Evolutionary conservation across 2,888 invertebrate species (phyloP), one percentile per base, ranked within the genome.

Genomic region (Heliconius sara): DNA sequence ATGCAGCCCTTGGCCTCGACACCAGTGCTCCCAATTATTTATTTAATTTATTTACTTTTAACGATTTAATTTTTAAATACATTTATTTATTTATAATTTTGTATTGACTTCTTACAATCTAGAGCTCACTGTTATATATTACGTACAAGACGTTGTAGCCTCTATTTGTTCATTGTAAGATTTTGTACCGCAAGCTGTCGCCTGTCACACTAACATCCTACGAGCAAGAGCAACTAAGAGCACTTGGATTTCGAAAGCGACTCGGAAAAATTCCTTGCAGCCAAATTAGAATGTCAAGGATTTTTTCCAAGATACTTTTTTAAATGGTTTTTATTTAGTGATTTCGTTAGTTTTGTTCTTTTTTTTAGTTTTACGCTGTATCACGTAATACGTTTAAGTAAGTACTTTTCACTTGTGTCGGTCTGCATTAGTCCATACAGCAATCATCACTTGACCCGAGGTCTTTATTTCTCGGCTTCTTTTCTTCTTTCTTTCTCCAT

Each of bases 131-230:
- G 2, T 43, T 27, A 39, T 39, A 39, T 39, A 39, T 34, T 34
- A 39, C 10, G 10, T 39, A 39, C 10, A 39, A 39, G 70, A 10
- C 43, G 25, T 1, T 47, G 47, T 68, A 13, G 1, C 43, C 0
- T 43, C 43, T 7, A 65, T 27, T 65, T 27, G 47, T 70, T 47
- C 43, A 25, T 43, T 47, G 70, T 70, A 25, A 25, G 3, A 70
- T 70, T 70, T 27, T 47, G 70, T 47, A 70, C 70, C 43, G 27
- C 43, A 70, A 70, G 70, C 70, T 70, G 70, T 70, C 70, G 70
- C 47, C 70, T 47, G 70, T 70, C 27, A 70, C 70, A 70, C 43
- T 47, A 47, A 70, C 70, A 70, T 70, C 68, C 70, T 70, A 6
- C 43, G 70, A 70, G 27, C 27, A 27, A 27, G 27, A 27, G 27